phyloP scores from a whole-genome alignment of 2,888 invertebrate genomes.

The Meloe dianella region DNA sequence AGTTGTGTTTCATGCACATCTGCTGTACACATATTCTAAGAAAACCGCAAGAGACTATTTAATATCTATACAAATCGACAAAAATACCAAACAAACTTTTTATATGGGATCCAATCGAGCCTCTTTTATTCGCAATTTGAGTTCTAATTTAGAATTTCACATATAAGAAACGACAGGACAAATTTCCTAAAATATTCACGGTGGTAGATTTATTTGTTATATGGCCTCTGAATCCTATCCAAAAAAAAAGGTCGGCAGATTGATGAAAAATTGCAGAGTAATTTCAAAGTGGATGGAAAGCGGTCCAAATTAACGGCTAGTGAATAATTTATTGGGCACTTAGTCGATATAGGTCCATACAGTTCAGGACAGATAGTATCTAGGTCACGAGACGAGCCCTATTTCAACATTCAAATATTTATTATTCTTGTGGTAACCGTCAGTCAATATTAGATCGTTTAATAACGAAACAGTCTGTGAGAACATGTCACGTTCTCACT shows the following conservation, averaged over 20 bases:
- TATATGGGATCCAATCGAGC: background rate
- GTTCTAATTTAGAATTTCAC: background rate
- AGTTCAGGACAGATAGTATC: conserved; percentile 28
- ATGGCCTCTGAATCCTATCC: conserved; percentile 20
- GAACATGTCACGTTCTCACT: conserved; percentile 13
- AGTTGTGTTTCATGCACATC: background rate
- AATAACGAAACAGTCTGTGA: conserved; percentile 24
- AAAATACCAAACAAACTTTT: background rate
- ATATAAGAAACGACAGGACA: background rate
- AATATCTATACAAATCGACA: background rate
- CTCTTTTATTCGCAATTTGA: background rate
- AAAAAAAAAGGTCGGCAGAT: conserved; percentile 16
- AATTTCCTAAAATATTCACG: background rate
- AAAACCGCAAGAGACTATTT: background rate
- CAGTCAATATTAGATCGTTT: conserved; percentile 35
- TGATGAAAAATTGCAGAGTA: conserved; percentile 34
- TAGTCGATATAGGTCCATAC: conserved; percentile 33
- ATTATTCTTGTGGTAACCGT: conserved; percentile 38
- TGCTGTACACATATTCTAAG: background rate
- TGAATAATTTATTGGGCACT: conserved; percentile 37
- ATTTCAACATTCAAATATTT: conserved; percentile 41
- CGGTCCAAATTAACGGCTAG: conserved; percentile 35
- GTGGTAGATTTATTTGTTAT: conserved; percentile 20
- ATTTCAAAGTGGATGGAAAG: conserved; percentile 35
- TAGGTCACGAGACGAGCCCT: conserved; percentile 32